phyloP scores from a whole-genome alignment of 2,113 vertebrate species.

The Cyphomyrus discorhynchus region DNA sequence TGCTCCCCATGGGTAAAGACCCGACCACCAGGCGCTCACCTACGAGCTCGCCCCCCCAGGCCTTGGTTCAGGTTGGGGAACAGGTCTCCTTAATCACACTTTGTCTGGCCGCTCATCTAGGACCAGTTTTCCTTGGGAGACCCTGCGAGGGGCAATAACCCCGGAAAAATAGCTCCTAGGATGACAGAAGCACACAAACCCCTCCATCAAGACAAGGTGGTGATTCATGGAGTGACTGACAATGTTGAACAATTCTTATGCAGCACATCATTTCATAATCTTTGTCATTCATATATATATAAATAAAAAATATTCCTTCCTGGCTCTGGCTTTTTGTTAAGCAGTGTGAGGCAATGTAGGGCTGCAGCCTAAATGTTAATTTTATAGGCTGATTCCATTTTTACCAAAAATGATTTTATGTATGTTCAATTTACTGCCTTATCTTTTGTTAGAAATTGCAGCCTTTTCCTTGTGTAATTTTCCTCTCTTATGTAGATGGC shows the following conservation, averaged over 20 bases:
- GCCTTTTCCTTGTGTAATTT: not conserved
- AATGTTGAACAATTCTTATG: not conserved
- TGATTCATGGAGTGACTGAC: not conserved
- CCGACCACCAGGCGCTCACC: not conserved
- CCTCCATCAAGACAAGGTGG: not conserved
- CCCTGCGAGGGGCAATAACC: not conserved
- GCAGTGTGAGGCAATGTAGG: not conserved
- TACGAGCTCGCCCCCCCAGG: not conserved
- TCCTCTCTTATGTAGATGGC: slow-evolving; percentile 17
- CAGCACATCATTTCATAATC: not conserved
- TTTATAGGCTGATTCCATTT: slow-evolving; percentile 8
- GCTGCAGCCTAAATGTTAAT: slow-evolving; percentile 3
- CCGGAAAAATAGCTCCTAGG: not conserved
- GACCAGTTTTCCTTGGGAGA: not conserved
- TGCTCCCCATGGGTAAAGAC: not conserved
- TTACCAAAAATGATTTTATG: slow-evolving; percentile 16
- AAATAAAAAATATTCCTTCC: not conserved
- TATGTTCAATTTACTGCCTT: slow-evolving; percentile 23
- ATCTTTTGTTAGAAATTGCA: slow-evolving; percentile 26
- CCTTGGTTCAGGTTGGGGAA: not conserved
- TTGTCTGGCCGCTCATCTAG: not conserved
- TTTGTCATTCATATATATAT: not conserved
- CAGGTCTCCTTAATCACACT: not conserved
- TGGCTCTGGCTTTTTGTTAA: not conserved
- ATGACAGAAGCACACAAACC: not conserved